phyloP scores from a whole-genome alignment of 2,888 invertebrate species.

The Myopa tessellatipennis region DNA sequence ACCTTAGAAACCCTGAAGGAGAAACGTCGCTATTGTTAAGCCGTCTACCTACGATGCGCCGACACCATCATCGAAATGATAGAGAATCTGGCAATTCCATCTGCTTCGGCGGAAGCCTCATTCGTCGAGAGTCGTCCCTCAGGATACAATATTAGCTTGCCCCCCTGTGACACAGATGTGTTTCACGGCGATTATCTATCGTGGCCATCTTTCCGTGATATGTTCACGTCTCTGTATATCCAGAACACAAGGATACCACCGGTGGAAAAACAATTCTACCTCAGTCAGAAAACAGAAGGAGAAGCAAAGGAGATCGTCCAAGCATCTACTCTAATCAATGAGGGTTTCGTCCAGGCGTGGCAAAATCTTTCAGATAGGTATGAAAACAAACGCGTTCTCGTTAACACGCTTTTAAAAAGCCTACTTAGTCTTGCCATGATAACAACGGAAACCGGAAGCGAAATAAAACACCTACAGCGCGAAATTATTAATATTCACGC shows the following conservation, averaged over 20 bases:
- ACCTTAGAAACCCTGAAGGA: too few relatives aligned
- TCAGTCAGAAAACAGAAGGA: conserved; percentile 5
- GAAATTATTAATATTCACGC: conserved; percentile 24
- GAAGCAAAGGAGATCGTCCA: conserved; percentile 23
- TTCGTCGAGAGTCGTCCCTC: too few relatives aligned
- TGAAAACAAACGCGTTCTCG: neutral
- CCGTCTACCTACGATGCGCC: too few relatives aligned
- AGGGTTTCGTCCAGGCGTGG: neutral
- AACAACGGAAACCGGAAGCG: neutral
- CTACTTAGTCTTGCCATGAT: neutral
- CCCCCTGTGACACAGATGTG: conserved; percentile 13
- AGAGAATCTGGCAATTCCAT: too few relatives aligned
- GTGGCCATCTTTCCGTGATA: conserved; percentile 22
- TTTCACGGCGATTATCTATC: conserved; percentile 11
- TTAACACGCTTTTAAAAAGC: neutral
- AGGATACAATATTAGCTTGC: neutral
- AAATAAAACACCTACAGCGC: conserved; percentile 15
- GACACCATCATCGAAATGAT: too few relatives aligned
- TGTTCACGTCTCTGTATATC: conserved; percentile 18
- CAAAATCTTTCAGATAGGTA: neutral
- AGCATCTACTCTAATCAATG: conserved; percentile 1
- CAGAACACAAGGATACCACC: neutral
- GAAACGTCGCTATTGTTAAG: too few relatives aligned
- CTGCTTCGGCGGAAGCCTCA: too few relatives aligned
- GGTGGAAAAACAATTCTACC: conserved; percentile 18